Base-by-base conservation (phyloP, 2,113 vertebrate genomes). In the Chlorocebus sabaeus region DNA sequence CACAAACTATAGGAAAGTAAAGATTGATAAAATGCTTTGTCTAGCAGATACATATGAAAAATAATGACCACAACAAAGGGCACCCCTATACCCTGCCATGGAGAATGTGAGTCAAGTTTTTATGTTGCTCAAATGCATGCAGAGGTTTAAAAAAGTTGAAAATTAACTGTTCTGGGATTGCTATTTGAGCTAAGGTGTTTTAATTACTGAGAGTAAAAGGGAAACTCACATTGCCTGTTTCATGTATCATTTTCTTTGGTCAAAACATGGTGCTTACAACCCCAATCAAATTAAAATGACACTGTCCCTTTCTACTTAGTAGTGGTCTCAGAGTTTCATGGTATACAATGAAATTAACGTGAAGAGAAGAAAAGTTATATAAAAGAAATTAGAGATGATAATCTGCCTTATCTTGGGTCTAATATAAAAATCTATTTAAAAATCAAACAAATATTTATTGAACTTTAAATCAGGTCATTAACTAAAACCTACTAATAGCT, bases 351-450 rank as follows among this genome's bases (percentile, higher is more conserved):
- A 9, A 94, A 97, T 48, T 81, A 95, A 89, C 35, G 8, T 68
- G 84, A 89, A 68, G 17, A 82, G 72, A 96, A 91, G 32, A 95
- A 89, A 73, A 83, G 17, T 72, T 85, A 76, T 3, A 6, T 32
- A 90, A 82, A 96, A 93, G 22, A 92, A 96, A 79, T 75, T 55
- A 89, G 7, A 90, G 25, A 84, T 64, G 35, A 23, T 9, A 82
- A 90, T 88, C 13, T 90, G 20, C 70, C 35, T 80, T 93, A 89
- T 67, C 64, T 81, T 88, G 55, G 48, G 20, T 52, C 61, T 93
- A 96, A 88, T 40, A 84, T 23, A 97, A 95, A 90, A 86, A 93
- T 40, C 7, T 67, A 90, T 10, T 67, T 86, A 84, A 93, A 92
- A 92, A 93, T 93, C 32, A 87, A 95, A 59, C 50, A 96, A 68